These are phyloP conservation scores for Tanytarsus gracilentus DNA, from an alignment of 2,888 invertebrate genomes.

Conservation along the genomic window DNA sequence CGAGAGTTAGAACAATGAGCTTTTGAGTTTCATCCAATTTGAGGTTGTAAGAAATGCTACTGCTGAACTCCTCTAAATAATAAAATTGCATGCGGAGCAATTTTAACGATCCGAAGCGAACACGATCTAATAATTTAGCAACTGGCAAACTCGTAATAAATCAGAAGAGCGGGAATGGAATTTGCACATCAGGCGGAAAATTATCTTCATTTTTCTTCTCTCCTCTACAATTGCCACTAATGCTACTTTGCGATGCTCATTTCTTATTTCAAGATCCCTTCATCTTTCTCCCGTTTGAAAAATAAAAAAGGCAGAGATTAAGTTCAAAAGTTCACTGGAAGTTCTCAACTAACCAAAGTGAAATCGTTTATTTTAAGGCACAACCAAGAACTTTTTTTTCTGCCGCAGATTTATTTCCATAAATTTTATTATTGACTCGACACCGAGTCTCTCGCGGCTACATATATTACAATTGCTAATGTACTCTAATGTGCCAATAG, in stretches of 20 bases:
- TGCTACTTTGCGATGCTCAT: no score
- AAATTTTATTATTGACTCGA: no score
- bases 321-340: no score
- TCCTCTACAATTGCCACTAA: no score
- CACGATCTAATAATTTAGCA: conserved; percentile 21
- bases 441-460: no score
- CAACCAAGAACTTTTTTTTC: no score
- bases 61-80: neutral
- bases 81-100: conserved; percentile 7
- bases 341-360: no score
- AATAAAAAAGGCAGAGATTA: no score
- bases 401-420: no score
- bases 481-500: conserved; percentile 9
- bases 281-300: neutral
- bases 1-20: no score
- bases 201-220: conserved; percentile 20
- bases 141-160: conserved; percentile 17
- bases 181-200: conserved; percentile 20
- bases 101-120: conserved; percentile 8
- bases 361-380: no score
- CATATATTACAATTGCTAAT: neutral
- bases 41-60: no score
- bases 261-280: neutral
- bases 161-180: neutral
- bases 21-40: neutral